These are phyloP conservation scores for Mustela nigripes DNA, from an alignment of 2,113 vertebrate genomes.

Conservation along the genomic window DNA sequence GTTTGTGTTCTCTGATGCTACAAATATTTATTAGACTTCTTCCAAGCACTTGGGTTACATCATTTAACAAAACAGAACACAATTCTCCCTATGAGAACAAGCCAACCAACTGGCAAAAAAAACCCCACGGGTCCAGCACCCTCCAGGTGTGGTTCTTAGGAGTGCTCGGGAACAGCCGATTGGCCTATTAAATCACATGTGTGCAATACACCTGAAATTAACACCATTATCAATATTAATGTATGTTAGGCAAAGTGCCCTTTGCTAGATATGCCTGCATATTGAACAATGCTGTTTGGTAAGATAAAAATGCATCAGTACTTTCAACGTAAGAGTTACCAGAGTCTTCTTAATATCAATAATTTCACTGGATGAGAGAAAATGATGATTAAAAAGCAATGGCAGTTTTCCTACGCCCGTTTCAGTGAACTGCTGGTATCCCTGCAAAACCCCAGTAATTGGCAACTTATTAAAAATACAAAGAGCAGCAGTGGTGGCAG, in stretches of 20 bases:
- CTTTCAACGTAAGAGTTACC: constrained; percentile 30
- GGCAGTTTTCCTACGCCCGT: neutral
- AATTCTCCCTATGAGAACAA: neutral
- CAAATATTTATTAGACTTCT: constrained; percentile 42
- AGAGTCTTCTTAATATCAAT: neutral
- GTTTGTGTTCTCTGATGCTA: neutral
- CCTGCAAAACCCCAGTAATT: constrained; percentile 52
- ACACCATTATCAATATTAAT: neutral
- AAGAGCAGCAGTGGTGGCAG: neutral
- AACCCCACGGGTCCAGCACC: neutral
- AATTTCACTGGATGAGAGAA: constrained; percentile 51
- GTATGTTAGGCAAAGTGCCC: neutral
- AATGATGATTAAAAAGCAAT: constrained; percentile 53
- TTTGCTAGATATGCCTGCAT: neutral
- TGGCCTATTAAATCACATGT: neutral
- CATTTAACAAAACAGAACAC: constrained; percentile 43
- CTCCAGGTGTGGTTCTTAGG: neutral
- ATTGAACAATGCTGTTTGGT: neutral
- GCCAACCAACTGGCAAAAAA: neutral
- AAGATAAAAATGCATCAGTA: constrained; percentile 14
- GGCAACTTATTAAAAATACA: constrained; percentile 61
- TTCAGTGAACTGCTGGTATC: constrained; percentile 33
- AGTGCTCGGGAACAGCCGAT: neutral
- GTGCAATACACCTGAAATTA: neutral
- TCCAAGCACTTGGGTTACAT: neutral